Conservation (phyloP, 1,140 invertebrate species). For the Temnothorax nylanderi region DNA sequence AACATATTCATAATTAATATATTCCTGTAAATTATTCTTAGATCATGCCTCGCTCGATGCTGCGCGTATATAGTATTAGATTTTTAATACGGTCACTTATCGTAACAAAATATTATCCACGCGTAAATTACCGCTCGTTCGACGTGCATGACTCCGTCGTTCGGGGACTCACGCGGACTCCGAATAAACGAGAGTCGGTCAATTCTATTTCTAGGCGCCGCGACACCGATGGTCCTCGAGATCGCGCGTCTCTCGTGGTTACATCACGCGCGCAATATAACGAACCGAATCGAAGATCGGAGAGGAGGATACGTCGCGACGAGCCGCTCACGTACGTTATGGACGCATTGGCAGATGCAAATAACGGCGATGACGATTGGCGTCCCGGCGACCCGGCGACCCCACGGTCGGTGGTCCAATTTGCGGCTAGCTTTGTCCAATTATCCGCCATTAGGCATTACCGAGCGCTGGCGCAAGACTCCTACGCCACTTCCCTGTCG, state of each 20-base stretch:
- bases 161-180: slow-evolving; percentile 13
- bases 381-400: slow-evolving; percentile 75
- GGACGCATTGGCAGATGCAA: slow-evolving; percentile 75
- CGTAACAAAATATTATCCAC: not conserved
- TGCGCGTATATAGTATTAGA: not conserved
- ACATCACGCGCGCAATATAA: slow-evolving; percentile 54
- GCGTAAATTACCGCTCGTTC: slow-evolving; percentile 2
- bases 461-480: slow-evolving; percentile 69
- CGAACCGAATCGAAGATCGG: slow-evolving; percentile 13
- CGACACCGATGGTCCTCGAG: slow-evolving; percentile 16
- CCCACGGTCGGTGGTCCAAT: slow-evolving; percentile 79
- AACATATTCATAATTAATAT: slow-evolving; percentile 21
- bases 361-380: slow-evolving; percentile 77
- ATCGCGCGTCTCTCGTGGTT: slow-evolving; percentile 18
- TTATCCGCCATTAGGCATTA: slow-evolving; percentile 77
- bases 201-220: slow-evolving; percentile 67
- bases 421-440: slow-evolving; percentile 80
- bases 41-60: not conserved
- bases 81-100: not conserved
- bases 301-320: not conserved
- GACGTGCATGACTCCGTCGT: not conserved
- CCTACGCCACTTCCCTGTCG: slow-evolving; percentile 70
- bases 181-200: slow-evolving; percentile 66
- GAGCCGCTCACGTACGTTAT: slow-evolving; percentile 16
- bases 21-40: slow-evolving; percentile 4